These are phyloP conservation scores for Zaprionus obscuricornis DNA, from an alignment of 2,888 invertebrate genomes.

Conservation along the genomic window DNA sequence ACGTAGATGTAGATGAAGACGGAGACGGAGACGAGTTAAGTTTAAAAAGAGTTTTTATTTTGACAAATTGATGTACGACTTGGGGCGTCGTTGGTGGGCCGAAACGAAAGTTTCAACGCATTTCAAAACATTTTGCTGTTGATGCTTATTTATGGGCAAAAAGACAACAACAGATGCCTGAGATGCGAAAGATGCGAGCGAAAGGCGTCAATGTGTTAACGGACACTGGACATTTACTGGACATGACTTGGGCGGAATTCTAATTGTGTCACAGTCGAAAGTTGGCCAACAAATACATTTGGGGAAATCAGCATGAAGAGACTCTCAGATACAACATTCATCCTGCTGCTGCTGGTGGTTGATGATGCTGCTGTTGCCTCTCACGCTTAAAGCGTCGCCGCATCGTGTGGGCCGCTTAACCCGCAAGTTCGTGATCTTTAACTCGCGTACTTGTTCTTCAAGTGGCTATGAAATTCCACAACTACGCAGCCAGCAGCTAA, in stretches of 20 bases:
- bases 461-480: slow-evolving; percentile 71
- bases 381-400: slow-evolving; percentile 15
- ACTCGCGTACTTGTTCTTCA: slow-evolving; percentile 60
- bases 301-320: slow-evolving; percentile 35
- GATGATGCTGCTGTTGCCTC: slow-evolving; percentile 10
- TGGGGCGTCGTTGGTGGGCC: slow-evolving; percentile 59
- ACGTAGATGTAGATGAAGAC: too few species aligned
- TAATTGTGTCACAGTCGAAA: slow-evolving; percentile 72
- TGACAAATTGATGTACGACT: slow-evolving; percentile 65
- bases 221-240: slow-evolving; percentile 14
- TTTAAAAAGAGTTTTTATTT: slow-evolving; percentile 29
- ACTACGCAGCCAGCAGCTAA: slow-evolving; percentile 69
- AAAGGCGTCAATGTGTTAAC: background rate
- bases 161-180: background rate
- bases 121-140: slow-evolving; percentile 32
- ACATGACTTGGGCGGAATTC: slow-evolving; percentile 39
- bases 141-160: slow-evolving; percentile 56
- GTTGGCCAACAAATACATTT: slow-evolving; percentile 46
- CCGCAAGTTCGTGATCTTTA: slow-evolving; percentile 74
- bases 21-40: background rate
- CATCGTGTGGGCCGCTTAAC: slow-evolving; percentile 66
- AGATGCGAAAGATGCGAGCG: background rate
- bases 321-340: slow-evolving; percentile 21
- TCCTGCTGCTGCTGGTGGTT: slow-evolving; percentile 30
- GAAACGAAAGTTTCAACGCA: slow-evolving; percentile 41